Percentiles rank a stretch among this genome's conserved stretches.
phyloP scores from a whole-genome alignment of 2,797 vertebrate species.

The Pogonophryne albipinna region DNA sequence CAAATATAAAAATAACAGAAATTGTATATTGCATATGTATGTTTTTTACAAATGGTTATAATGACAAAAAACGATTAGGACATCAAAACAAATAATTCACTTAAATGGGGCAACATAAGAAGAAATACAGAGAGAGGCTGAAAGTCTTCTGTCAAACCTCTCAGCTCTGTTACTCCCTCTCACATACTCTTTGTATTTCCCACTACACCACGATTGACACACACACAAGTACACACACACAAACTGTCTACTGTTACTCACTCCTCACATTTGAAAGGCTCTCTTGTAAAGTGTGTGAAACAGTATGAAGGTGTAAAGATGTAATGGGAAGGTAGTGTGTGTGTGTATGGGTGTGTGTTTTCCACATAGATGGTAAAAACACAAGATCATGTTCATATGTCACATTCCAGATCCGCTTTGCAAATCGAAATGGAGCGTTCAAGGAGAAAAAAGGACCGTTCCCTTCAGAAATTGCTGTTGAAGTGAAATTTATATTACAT shows the following conservation, averaged over 20 bases:
- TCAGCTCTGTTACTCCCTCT: constrained; percentile 69
- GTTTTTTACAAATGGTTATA: neutral
- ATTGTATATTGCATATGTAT: neutral
- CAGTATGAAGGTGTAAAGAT: constrained; percentile 66
- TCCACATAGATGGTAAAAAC: constrained; percentile 57
- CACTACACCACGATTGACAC: constrained; percentile 79
- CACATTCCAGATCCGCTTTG: constrained; percentile 63
- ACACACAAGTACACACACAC: constrained; percentile 18
- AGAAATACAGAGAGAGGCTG: constrained; percentile 39
- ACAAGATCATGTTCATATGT: constrained; percentile 66
- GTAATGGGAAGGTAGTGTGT: constrained; percentile 53
- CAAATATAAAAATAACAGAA: neutral
- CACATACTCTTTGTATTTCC: constrained; percentile 84
- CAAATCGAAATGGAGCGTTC: constrained; percentile 36
- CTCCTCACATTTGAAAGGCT: constrained; percentile 62
- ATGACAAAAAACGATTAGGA: neutral
- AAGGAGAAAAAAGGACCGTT: neutral
- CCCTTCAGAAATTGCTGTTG: neutral
- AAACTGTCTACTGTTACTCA: constrained; percentile 17
- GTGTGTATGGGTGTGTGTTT: constrained; percentile 37
- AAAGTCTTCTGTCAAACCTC: constrained; percentile 53
- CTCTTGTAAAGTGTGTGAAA: constrained; percentile 68
- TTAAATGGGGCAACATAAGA: neutral
- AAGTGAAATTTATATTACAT: neutral
- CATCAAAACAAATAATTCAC: constrained; percentile 11